phyloP scores from a whole-genome alignment of 2,797 vertebrate species.

The Thaleichthys pacificus region DNA sequence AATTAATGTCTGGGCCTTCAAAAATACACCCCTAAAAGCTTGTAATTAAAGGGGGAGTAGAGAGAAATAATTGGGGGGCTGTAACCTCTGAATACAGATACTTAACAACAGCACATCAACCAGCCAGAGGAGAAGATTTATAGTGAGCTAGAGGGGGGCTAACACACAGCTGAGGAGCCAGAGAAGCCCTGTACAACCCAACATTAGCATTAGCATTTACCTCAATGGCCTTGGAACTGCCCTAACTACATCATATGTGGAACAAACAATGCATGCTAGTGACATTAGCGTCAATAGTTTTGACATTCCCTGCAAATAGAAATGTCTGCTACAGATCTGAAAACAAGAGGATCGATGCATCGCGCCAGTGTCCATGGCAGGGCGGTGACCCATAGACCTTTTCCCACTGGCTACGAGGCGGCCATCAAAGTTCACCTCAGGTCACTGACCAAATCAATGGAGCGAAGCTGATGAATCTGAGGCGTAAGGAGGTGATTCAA shows the following conservation, averaged over 20 bases:
- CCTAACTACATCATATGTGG: too few species aligned
- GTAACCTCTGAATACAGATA: not conserved
- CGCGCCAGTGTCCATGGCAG: not conserved
- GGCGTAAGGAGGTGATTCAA: not conserved
- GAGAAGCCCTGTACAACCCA: not conserved
- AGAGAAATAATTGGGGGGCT: not conserved
- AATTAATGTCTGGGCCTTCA: slow-evolving; percentile 3
- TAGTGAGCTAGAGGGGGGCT: not conserved
- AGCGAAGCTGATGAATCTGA: not conserved
- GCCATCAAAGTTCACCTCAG: not conserved
- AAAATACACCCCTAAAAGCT: slow-evolving; percentile 4
- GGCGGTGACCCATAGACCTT: not conserved
- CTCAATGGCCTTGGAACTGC: too few species aligned
- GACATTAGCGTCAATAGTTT: not conserved
- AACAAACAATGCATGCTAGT: not conserved
- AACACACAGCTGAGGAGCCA: not conserved
- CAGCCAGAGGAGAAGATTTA: not conserved
- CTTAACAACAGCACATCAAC: not conserved
- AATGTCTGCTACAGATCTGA: too few species aligned
- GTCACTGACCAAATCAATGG: not conserved
- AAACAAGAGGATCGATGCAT: not conserved
- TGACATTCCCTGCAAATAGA: not conserved
- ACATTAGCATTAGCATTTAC: too few species aligned
- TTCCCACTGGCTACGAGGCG: not conserved
- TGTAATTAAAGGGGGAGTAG: slow-evolving; percentile 4